Evolutionary conservation across 2,113 vertebrate species (phyloP).

Genomic region (Anas platyrhynchos): DNA sequence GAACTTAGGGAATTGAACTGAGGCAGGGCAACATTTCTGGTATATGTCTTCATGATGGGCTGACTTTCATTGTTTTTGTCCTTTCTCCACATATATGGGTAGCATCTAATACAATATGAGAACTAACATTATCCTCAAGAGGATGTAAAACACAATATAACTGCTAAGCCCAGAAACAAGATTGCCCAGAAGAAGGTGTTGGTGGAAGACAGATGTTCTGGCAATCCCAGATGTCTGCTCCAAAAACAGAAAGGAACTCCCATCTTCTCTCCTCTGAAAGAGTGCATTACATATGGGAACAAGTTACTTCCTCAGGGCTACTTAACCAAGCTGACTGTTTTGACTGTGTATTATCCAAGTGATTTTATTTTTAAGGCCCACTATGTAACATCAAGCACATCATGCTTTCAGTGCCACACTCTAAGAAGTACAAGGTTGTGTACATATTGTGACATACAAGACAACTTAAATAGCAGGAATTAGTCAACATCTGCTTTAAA

Average conservation of each 20-base stretch:
- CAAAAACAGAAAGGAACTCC: neutral
- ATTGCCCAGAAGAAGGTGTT: neutral
- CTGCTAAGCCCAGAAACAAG: neutral
- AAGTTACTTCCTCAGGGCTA: neutral
- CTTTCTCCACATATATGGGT: neutral
- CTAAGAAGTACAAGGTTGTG: neutral
- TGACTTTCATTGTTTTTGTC: neutral
- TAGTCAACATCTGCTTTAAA: constrained; percentile 54
- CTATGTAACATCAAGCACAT: neutral
- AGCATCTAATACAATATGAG: neutral
- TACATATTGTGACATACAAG: neutral
- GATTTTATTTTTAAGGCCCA: neutral
- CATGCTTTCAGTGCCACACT: neutral
- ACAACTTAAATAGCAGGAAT: constrained; percentile 60
- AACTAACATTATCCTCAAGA: neutral
- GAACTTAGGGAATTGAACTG: neutral
- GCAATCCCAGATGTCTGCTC: neutral
- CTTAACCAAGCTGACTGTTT: neutral
- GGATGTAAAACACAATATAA: neutral
- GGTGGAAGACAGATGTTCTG: constrained; percentile 9
- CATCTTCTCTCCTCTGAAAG: neutral
- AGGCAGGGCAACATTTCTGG: neutral
- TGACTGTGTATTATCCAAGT: neutral
- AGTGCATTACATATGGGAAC: neutral
- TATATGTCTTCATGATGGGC: neutral